Evolutionary conservation across 2,888 invertebrate genomes (phyloP), one percentile per base, ranked within the genome.

Genomic region (Odontocerum albicorne): DNA sequence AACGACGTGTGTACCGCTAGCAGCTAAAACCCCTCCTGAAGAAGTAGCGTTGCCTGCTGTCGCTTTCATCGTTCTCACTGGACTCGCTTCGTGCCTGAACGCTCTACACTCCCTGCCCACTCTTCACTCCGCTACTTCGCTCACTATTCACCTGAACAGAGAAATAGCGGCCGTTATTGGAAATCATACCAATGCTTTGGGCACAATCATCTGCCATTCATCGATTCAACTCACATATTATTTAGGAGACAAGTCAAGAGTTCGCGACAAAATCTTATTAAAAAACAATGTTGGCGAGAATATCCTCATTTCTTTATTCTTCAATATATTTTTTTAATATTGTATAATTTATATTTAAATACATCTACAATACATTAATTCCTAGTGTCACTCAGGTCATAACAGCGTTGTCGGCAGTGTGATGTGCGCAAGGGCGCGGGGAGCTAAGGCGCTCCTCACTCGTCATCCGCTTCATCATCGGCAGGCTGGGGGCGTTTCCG

Each of bases 261-360:
- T 39, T n/a, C 4, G 16, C 7, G n/a, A 16, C 13, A 40, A 20
- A 42, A n/a, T n/a, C n/a, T n/a, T n/a, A n/a, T n/a, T n/a, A 16
- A 31, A 32, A 49, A 38, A 49, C 49, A 40, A 31, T 7, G 3
- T n/a, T 43, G 38, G 52, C 35, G 57, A 57, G 55, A 60, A 52
- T 55, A 62, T 36, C 51, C 64, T 64, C 39, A 31, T 35, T 57
- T 52, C 13, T 52, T 56, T 55, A 42, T 56, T 55, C 49, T 36
- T 53, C 51, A 47, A 51, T 60, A 58, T 55, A 49, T 54, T 51
- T 44, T 44, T 33, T 17, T 3, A 15, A 15, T 38, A 15, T 38
- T 32, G 39, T 40, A 61, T 60, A 36, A 66, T 66, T 49, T 61
- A 64, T 13, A 62, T 64, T 47, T 59, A 31, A 61, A 50, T 19